Conservation (phyloP, 2,888 invertebrate species). For the Poecilobothrus nobilitatus region DNA sequence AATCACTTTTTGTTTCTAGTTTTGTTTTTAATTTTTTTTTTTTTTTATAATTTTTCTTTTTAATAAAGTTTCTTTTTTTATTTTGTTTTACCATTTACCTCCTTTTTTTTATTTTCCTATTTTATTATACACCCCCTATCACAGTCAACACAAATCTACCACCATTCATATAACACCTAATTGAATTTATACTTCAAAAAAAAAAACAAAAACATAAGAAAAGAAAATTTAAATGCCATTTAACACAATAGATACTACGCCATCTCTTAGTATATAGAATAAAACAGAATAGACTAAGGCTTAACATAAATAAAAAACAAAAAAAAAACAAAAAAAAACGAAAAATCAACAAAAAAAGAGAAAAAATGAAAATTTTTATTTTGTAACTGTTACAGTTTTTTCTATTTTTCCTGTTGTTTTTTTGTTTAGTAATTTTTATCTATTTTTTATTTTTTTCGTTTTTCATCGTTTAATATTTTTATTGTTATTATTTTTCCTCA, state of each 20-base stretch:
- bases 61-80: too few relatives aligned
- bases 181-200: background rate
- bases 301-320: background rate
- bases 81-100: too few relatives aligned
- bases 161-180: background rate
- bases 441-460: too few relatives aligned
- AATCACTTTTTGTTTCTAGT: background rate
- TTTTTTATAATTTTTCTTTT: background rate
- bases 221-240: background rate
- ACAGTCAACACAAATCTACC: background rate
- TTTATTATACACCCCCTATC: background rate
- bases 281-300: background rate
- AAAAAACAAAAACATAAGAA: background rate
- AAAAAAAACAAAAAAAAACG: background rate
- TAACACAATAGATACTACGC: background rate
- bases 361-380: too few relatives aligned
- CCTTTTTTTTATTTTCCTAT: too few relatives aligned
- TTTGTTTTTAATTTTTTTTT: background rate
- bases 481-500: background rate
- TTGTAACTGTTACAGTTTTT: background rate
- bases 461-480: background rate
- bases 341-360: too few relatives aligned
- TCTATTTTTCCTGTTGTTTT: background rate
- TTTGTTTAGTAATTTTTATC: background rate
- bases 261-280: background rate